phyloP scores from a whole-genome alignment of 2,113 vertebrate species.

The Oreotrochilus melanogaster region DNA sequence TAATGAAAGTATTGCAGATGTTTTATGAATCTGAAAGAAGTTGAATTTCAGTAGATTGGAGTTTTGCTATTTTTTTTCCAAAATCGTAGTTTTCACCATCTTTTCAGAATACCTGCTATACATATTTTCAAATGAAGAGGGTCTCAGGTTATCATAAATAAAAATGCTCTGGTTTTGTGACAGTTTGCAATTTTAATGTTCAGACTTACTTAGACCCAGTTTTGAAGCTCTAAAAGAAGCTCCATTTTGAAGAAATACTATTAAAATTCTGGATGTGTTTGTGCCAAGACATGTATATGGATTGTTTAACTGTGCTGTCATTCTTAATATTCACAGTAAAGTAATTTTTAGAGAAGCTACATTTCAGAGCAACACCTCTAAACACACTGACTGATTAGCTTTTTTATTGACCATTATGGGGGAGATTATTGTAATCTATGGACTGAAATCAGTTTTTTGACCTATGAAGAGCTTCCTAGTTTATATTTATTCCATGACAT shows the following conservation, averaged over 20 bases:
- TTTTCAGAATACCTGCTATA: no score
- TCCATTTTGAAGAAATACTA: conserved; percentile 80
- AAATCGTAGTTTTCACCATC: not conserved
- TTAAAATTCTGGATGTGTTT: conserved; percentile 92
- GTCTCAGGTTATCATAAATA: conserved; percentile 26
- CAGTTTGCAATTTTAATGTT: conserved; percentile 42
- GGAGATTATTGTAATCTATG: conserved; percentile 88
- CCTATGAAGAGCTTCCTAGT: conserved; percentile 85
- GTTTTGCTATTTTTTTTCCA: conserved; percentile 42
- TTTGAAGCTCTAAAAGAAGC: conserved; percentile 66
- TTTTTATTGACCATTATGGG: conserved; percentile 89
- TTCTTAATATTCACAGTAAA: conserved; percentile 95
- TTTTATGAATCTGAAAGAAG: conserved; percentile 30
- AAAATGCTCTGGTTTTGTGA: not conserved
- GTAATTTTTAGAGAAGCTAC: conserved; percentile 90
- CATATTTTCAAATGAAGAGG: not conserved
- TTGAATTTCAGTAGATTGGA: not conserved
- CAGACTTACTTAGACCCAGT: conserved; percentile 50
- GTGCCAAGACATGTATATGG: conserved; percentile 91
- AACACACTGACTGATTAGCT: conserved; percentile 89
- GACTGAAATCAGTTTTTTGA: conserved; percentile 85
- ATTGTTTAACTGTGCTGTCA: conserved; percentile 94
- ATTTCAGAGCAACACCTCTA: conserved; percentile 89
- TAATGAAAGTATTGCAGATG: conserved; percentile 29
- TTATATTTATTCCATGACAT: conserved; percentile 87